phyloP scores from a whole-genome alignment of 1,140 invertebrate genomes.

The Cydia pomonella region DNA sequence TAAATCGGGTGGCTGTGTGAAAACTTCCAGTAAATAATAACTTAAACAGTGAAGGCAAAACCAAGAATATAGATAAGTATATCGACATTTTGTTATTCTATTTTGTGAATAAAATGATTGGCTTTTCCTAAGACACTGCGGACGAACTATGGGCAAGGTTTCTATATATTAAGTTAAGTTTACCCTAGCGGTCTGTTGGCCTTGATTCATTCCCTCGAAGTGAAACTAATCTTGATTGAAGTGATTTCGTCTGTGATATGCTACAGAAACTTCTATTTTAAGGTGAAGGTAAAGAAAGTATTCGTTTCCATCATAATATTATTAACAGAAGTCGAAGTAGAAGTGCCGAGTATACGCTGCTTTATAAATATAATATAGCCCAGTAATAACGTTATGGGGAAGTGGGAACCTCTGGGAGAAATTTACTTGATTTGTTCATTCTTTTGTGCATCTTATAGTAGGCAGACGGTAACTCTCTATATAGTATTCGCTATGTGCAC shows the following conservation, averaged over 20 bases:
- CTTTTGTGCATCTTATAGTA: conserved; percentile 1
- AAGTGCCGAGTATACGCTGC: not conserved
- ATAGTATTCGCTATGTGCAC: not conserved
- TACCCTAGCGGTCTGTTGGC: conserved; percentile 1
- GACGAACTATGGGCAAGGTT: not conserved
- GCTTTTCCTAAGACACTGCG: not conserved
- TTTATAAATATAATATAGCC: conserved; percentile 4
- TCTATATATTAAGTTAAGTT: not conserved
- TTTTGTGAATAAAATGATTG: no score
- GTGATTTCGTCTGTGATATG: conserved; percentile 19
- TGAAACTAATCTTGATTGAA: conserved; percentile 31
- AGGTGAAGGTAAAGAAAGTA: not conserved
- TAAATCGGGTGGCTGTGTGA: not conserved
- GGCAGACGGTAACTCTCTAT: not conserved
- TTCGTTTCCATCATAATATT: not conserved
- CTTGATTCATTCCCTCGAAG: conserved; percentile 7
- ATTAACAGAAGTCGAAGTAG: no score
- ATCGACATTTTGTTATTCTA: no score
- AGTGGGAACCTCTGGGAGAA: not conserved
- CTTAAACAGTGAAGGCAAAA: not conserved
- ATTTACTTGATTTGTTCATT: conserved; percentile 29
- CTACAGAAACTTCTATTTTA: not conserved
- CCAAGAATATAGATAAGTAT: no score
- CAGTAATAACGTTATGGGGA: not conserved
- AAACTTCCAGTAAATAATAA: not conserved